A percentile compares a stretch with the other conserved stretches of the same genome.
phyloP scores from a whole-genome alignment of 2,888 invertebrate genomes.

The Bombylius discolor region DNA sequence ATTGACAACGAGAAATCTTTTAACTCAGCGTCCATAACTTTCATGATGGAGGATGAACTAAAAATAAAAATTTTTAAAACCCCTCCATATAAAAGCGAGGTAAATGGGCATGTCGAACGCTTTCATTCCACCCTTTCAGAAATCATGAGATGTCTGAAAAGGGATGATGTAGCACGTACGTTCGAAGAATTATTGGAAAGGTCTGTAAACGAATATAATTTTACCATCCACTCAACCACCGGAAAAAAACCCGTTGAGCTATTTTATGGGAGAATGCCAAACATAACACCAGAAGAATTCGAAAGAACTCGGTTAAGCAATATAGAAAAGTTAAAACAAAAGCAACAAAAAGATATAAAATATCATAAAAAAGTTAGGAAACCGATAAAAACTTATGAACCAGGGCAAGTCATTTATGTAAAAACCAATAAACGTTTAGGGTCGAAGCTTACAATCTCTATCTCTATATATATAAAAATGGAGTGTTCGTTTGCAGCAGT shows the following conservation, averaged over 20 bases:
- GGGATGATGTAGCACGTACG: not conserved
- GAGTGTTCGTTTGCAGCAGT: no score
- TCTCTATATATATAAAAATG: no score
- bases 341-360: slow-evolving; percentile 2
- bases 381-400: slow-evolving; percentile 4
- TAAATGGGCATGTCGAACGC: no score
- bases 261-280: slow-evolving; percentile 3
- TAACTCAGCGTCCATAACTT: slow-evolving; percentile 1
- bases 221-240: no score
- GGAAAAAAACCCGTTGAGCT: not conserved
- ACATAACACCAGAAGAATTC: not conserved
- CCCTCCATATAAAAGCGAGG: no score
- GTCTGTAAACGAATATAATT: no score
- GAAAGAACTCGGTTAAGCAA: not conserved
- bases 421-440: slow-evolving; percentile 5
- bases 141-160: no score
- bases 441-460: slow-evolving; percentile 1
- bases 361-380: slow-evolving; percentile 2
- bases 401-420: slow-evolving; percentile 1
- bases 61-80: slow-evolving; percentile 3
- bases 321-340: slow-evolving; percentile 1
- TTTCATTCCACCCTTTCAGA: no score
- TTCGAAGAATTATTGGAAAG: no score
- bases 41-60: slow-evolving; percentile 2
- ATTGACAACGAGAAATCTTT: no score